Evolutionary conservation across 2,888 invertebrate species (phyloP).

Genomic region (Plagiodera versicolora): DNA sequence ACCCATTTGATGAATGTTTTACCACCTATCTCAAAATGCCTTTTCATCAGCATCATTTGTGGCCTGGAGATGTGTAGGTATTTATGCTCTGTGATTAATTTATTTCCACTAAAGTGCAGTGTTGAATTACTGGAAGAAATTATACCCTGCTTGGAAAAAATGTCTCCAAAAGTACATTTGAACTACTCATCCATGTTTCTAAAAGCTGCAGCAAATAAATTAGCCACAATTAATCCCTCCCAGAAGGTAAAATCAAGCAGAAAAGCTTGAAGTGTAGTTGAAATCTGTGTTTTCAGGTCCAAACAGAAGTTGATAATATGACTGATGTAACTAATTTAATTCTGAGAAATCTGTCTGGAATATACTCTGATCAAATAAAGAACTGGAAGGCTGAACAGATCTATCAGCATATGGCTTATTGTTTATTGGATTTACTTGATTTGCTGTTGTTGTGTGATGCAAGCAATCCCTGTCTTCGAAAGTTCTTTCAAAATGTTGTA

Average conservation of each 20-base stretch:
- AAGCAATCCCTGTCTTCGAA: constrained; percentile 30
- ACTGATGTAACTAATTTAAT: constrained; percentile 38
- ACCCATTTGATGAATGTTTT: constrained; percentile 44
- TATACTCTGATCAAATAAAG: constrained; percentile 37
- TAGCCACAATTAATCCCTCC: constrained; percentile 9
- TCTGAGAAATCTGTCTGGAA: constrained; percentile 38
- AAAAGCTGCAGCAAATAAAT: constrained; percentile 28
- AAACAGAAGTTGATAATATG: constrained; percentile 36
- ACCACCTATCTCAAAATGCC: constrained; percentile 46
- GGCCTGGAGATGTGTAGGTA: constrained; percentile 37
- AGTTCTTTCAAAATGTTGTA: constrained; percentile 40
- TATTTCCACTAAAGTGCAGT: constrained; percentile 35
- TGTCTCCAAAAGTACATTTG: constrained; percentile 34
- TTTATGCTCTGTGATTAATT: constrained; percentile 37
- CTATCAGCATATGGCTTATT: constrained; percentile 46
- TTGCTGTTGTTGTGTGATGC: constrained; percentile 38
- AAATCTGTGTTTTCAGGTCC: constrained; percentile 33
- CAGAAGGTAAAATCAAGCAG: constrained; percentile 9
- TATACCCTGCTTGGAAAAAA: constrained; percentile 40
- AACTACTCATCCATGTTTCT: constrained; percentile 35
- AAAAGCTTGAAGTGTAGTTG: not conserved
- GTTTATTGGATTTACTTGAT: constrained; percentile 42
- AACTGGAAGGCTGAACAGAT: constrained; percentile 36
- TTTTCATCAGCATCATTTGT: constrained; percentile 42
- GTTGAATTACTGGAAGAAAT: constrained; percentile 43